Conservation (phyloP, 2,888 invertebrate genomes). For the Scotopteryx bipunctaria region DNA sequence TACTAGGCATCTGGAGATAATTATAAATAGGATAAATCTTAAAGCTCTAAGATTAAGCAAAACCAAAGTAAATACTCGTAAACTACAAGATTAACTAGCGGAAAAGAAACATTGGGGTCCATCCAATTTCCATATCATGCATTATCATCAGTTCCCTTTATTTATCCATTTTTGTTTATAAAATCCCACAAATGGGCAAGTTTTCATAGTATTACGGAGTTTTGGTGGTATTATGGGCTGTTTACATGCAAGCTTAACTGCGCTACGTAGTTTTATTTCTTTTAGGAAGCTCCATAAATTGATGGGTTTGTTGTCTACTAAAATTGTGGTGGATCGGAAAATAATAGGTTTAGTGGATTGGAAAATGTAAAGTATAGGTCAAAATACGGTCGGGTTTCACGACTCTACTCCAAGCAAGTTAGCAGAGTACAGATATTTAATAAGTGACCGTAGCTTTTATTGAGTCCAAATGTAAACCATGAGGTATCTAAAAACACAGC, state of each 20-base stretch:
- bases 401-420: too few relatives aligned
- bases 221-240: constrained; percentile 69
- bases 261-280: constrained; percentile 41
- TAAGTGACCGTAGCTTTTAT: too few relatives aligned
- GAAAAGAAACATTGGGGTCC: constrained; percentile 37
- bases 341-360: constrained; percentile 22
- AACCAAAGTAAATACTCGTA: constrained; percentile 11
- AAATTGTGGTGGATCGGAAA: constrained; percentile 22
- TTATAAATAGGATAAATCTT: too few relatives aligned
- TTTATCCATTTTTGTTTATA: constrained; percentile 65
- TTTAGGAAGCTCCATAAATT: constrained; percentile 31
- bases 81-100: constrained; percentile 20
- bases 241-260: constrained; percentile 69
- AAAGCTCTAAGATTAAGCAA: not conserved
- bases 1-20: too few relatives aligned
- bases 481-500: too few relatives aligned
- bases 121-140: constrained; percentile 56
- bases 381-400: too few relatives aligned
- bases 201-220: constrained; percentile 68
- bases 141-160: constrained; percentile 53
- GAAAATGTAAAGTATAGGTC: constrained; percentile 13
- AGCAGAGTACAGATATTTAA: too few relatives aligned
- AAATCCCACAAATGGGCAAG: constrained; percentile 68
- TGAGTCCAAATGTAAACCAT: too few relatives aligned
- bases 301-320: constrained; percentile 29